Evolutionary conservation across 2,888 invertebrate species (phyloP).

Genomic region (Atrina japonica): DNA sequence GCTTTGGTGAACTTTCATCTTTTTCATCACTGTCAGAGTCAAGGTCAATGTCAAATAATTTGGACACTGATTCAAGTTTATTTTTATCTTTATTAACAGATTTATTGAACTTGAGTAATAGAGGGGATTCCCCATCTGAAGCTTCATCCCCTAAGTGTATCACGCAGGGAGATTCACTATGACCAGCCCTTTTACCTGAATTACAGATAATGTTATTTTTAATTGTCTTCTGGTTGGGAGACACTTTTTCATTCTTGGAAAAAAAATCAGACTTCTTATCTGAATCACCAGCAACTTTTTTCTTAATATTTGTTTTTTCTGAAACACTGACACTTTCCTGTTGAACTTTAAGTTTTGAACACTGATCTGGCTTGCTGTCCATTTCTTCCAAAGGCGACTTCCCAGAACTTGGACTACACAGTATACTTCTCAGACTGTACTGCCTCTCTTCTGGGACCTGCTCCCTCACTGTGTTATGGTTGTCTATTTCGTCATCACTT

Average conservation of each 20-base stretch:
- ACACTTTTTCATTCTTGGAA: neutral
- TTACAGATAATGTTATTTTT: no score
- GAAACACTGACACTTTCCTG: neutral
- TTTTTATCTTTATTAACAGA: neutral
- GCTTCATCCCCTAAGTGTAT: neutral
- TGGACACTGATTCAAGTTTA: neutral
- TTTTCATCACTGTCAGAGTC: conserved; percentile 1
- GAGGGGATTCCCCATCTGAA: conserved; percentile 46
- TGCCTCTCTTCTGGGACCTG: neutral
- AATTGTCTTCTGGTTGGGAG: neutral
- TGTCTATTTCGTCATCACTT: conserved; percentile 14
- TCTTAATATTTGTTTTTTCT: neutral
- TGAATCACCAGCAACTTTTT: neutral
- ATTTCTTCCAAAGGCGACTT: neutral
- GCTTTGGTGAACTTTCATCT: neutral
- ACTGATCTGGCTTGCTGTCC: no score
- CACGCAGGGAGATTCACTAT: conserved; percentile 11
- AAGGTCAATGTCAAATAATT: neutral
- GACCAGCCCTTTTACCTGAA: neutral
- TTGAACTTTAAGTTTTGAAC: neutral
- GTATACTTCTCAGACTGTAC: conserved; percentile 46
- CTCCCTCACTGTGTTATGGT: neutral
- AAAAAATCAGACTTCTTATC: neutral
- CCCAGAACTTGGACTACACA: conserved; percentile 40
- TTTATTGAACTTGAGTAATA: conserved; percentile 36